These are phyloP conservation scores for Eupristina koningsbergeri DNA, from an alignment of 1,140 invertebrate species.

Conservation along the genomic window DNA sequence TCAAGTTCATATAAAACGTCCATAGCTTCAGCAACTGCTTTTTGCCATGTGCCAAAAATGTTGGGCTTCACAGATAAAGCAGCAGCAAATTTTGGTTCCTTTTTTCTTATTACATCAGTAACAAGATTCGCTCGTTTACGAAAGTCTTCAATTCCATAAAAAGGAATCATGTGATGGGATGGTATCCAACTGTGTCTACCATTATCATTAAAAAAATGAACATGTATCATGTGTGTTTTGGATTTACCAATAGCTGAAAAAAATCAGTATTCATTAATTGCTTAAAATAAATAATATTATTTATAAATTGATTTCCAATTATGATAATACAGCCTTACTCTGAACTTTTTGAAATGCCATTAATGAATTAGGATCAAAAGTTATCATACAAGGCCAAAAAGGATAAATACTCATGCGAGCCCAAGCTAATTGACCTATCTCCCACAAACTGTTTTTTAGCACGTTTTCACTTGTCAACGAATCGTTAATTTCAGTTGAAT, in stretches of 20 bases:
- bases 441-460: constrained; percentile 41
- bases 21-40: constrained; percentile 75
- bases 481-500: neutral
- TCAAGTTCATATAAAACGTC: constrained; percentile 50
- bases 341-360: constrained; percentile 70
- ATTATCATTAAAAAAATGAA: constrained; percentile 87
- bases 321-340: constrained; percentile 66
- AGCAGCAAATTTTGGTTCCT: constrained; percentile 72
- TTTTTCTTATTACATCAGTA: constrained; percentile 63
- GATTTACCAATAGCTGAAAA: constrained; percentile 61
- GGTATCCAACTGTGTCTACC: constrained; percentile 83
- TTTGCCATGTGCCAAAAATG: constrained; percentile 74
- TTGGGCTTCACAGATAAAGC: constrained; percentile 72
- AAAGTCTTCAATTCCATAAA: constrained; percentile 78
- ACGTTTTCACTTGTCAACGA: constrained; percentile 29
- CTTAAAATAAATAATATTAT: neutral
- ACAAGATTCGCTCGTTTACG: constrained; percentile 64
- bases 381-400: constrained; percentile 85
- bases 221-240: constrained; percentile 76
- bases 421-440: constrained; percentile 80
- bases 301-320: no score
- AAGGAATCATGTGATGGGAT: constrained; percentile 77
- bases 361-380: constrained; percentile 77
- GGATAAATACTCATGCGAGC: constrained; percentile 80
- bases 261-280: neutral